Base-by-base conservation (phyloP, 2,888 invertebrate species). In the Brachypalpus laphriformis region DNA sequence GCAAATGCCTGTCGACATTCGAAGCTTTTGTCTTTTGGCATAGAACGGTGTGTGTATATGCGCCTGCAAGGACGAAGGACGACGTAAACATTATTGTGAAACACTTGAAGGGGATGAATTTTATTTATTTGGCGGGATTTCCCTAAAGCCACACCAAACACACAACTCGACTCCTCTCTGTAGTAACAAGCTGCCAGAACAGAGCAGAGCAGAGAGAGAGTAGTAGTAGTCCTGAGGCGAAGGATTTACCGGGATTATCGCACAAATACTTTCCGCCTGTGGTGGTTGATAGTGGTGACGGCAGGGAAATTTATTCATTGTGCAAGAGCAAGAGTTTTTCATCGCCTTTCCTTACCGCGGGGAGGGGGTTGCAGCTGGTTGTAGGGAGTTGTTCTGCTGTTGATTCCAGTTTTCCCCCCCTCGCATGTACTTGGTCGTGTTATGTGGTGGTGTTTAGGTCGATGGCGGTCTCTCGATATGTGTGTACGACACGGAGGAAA, bases 51-150 rank as follows among this genome's bases (percentile, higher is more conserved):
- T n/a, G 16, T n/a, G 9, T 34, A 7, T 49, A 9, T 59, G 28
- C 42, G 37, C 54, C 37, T 3, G 34, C 57, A 61, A 75, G 61
- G 63, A 82, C 72, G 49, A 80, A 81, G 81, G 66, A 75, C 71
- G 71, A 75, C 71, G 65, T 71, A 71, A 81, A 81, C 75, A 80
- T 85, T 81, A 76, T 85, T 76, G 75, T 81, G 75, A 76, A 83
- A 75, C 85, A 85, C 85, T 85, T 85, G 81, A 81, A 81, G 61
- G 81, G 85, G 75, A 85, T 85, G 85, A 85, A 81, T 81, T 85
- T 85, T 85, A 85, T 85, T 81, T 85, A 85, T 85, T 85, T 81
- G 81, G 85, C 85, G 85, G 81, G 81, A 85, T 81, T 66, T 85
- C 56, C 66, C 75, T 70, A 75, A 85, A 85, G 34, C 85, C 54